Evolutionary conservation across 2,888 invertebrate species (phyloP), one percentile per base, ranked within the genome.

Genomic region (Nymphalis polychloros): DNA sequence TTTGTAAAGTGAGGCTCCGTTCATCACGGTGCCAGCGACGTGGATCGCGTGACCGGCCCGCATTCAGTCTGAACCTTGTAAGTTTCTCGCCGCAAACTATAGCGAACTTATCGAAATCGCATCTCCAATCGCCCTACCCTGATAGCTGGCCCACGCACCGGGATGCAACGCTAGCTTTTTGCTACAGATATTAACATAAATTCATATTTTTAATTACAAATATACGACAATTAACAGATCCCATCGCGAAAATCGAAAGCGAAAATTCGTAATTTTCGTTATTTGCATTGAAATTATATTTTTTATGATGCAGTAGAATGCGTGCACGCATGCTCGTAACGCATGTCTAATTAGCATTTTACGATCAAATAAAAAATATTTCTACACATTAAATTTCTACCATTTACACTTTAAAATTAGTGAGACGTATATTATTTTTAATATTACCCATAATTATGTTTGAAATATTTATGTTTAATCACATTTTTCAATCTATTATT

Each of bases 111-210:
- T 86, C 86, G 76, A 78, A 79, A 77, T 75, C 77, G 77, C 78
- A 84, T 82, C 84, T 74, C 67, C 71, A 65, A 78, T 82, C 78
- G 71, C 72, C 77, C 76, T 69, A 75, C 70, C 73, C 61, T 55
- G 74, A 78, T 75, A 71, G 59, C 70, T 70, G 71, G 68, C 73
- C 72, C 70, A 76, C 76, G 71, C 72, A 74, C 68, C 71, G 78
- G 89, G 91, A 90, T 83, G 87, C 84, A 79, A 79, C 83, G 83
- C 85, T 85, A 87, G 84, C 81, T 92, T 91, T 90, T 91, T 87
- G 60, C 68, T 72, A 10, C 46, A 66, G 8, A 61, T 19, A 72
- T 68, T 68, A 63, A 78, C 70, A 63, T 72, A 65, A 61, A 70
- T 63, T 70, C 59, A 67, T 69, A 66, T 65, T 65, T 71, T 65